These are phyloP conservation scores for Mesocricetus auratus DNA, from an alignment of 2,113 vertebrate genomes.

Conservation along the genomic window DNA sequence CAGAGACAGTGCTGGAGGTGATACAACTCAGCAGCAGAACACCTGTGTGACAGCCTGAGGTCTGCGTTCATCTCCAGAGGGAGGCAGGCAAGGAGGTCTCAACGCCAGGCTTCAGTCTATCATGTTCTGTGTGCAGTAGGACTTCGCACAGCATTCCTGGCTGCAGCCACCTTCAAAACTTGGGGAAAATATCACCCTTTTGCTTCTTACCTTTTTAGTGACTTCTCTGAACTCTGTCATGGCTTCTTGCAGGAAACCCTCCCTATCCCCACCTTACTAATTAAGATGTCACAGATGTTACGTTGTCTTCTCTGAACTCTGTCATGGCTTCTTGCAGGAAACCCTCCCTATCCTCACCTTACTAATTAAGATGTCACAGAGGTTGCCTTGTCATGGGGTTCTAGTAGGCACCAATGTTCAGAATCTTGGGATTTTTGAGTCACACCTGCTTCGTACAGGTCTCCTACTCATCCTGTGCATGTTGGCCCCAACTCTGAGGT, in stretches of 20 bases:
- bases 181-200: neutral
- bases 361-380: neutral
- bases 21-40: neutral
- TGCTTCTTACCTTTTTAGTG: neutral
- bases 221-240: no score
- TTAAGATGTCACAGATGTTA: no score
- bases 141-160: neutral
- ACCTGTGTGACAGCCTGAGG: neutral
- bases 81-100: neutral
- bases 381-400: neutral
- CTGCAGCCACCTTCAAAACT: neutral
- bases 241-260: no score
- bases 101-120: neutral
- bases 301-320: no score
- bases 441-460: neutral
- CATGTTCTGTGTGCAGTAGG: neutral
- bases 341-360: neutral
- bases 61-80: neutral
- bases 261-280: no score
- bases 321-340: no score
- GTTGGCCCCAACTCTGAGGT: constrained; percentile 1
- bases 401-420: neutral
- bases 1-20: neutral
- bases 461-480: no score
- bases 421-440: neutral